These are phyloP conservation scores for Carcharodon carcharias DNA, from an alignment of 2,797 vertebrate genomes.

Conservation along the genomic window DNA sequence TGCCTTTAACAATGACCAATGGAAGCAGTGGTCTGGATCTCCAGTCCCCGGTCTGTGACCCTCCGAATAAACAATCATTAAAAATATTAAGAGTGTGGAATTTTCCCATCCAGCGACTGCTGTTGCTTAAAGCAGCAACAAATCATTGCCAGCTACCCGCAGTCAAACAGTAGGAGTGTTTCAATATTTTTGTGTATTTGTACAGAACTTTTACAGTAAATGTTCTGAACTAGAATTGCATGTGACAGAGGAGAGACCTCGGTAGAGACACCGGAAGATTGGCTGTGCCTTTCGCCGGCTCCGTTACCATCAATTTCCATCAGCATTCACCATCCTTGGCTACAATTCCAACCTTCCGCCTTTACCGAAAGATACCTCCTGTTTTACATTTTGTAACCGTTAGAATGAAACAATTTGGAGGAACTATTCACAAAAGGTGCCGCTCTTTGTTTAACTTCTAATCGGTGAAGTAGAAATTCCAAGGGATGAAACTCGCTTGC, in stretches of 20 bases:
- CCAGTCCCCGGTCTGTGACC: constrained; percentile 2
- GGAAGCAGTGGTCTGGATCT: not conserved
- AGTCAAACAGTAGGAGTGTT: constrained; percentile 19
- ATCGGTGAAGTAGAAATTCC: not conserved
- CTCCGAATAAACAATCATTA: constrained; percentile 33
- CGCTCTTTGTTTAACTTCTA: not conserved
- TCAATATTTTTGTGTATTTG: constrained; percentile 16
- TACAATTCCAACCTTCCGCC: too few species aligned
- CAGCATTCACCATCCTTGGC: too few species aligned
- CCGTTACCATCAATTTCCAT: not conserved
- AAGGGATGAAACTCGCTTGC: not conserved
- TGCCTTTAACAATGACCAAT: not conserved
- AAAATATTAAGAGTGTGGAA: constrained; percentile 6
- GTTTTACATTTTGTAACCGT: not conserved
- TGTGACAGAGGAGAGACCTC: not conserved
- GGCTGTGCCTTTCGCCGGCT: not conserved
- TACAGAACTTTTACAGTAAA: not conserved
- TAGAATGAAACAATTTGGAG: not conserved
- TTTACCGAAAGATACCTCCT: not conserved
- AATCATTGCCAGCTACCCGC: constrained; percentile 24
- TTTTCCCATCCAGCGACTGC: constrained; percentile 25
- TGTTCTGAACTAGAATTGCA: not conserved
- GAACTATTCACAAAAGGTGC: not conserved
- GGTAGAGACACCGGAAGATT: not conserved
- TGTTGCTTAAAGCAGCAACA: not conserved